phyloP scores from a whole-genome alignment of 1,140 invertebrate species.

The Phocides pigmalion region DNA sequence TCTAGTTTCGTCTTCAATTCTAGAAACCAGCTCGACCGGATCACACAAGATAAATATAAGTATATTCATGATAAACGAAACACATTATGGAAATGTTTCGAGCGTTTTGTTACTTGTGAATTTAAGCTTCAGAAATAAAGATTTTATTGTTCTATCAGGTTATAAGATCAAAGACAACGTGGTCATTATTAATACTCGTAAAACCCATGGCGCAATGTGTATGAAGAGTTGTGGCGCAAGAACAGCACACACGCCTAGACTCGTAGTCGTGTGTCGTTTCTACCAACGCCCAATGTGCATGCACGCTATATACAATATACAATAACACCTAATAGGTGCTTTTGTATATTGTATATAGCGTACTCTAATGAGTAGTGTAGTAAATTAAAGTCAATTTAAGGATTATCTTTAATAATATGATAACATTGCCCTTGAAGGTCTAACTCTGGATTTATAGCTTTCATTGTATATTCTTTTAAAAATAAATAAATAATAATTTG shows the following conservation, averaged over 20 bases:
- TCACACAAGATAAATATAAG: constrained; percentile 27
- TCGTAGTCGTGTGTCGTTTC: constrained; percentile 3
- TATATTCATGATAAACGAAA: too few relatives aligned
- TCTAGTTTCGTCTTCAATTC: constrained; percentile 44
- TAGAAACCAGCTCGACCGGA: constrained; percentile 46
- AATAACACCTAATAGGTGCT: neutral
- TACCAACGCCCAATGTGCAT: constrained; percentile 15
- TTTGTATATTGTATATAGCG: too few relatives aligned
- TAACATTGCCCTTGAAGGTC: too few relatives aligned
- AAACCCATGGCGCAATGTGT: constrained; percentile 40
- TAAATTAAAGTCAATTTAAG: neutral
- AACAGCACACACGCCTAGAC: constrained; percentile 11
- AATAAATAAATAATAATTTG: too few relatives aligned
- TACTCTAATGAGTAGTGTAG: neutral
- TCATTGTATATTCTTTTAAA: too few relatives aligned
- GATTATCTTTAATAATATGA: too few relatives aligned
- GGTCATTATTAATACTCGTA: constrained; percentile 45
- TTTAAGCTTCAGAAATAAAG: constrained; percentile 6
- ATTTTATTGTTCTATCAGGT: constrained; percentile 32
- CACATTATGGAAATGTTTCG: neutral
- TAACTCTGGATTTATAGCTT: too few relatives aligned
- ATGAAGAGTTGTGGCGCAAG: constrained; percentile 45
- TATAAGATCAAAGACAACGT: constrained; percentile 8
- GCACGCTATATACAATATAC: constrained; percentile 31
- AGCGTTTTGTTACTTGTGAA: neutral